phyloP scores from a whole-genome alignment of 2,113 vertebrate genomes.

The Zootoca vivipara region DNA sequence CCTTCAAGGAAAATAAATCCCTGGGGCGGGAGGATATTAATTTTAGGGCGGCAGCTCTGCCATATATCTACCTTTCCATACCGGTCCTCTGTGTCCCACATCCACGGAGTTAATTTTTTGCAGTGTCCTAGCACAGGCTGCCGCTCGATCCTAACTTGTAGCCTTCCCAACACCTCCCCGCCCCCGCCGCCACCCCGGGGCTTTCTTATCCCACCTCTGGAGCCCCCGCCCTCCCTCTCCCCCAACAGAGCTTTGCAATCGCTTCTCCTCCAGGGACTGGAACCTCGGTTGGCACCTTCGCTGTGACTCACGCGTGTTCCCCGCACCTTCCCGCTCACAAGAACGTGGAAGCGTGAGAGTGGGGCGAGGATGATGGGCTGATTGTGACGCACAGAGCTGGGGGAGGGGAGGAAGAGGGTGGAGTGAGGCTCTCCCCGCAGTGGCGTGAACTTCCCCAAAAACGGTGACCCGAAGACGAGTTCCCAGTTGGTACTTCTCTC shows the following conservation, averaged over 20 bases:
- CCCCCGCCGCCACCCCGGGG: too few species aligned
- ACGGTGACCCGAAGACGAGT: not conserved
- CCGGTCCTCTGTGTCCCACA: too few species aligned
- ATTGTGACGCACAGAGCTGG: not conserved
- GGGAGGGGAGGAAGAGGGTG: not conserved
- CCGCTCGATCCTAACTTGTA: not conserved
- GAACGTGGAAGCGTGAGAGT: too few species aligned
- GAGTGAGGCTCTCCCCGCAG: not conserved
- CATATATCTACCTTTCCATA: too few species aligned
- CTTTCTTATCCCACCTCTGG: not conserved
- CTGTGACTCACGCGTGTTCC: not conserved
- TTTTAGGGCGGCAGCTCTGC: not conserved
- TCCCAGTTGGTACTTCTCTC: not conserved
- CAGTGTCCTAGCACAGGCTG: not conserved
- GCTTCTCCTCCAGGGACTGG: not conserved
- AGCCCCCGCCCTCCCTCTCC: not conserved
- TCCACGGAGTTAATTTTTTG: not conserved
- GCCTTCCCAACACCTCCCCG: too few species aligned
- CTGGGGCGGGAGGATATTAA: not conserved
- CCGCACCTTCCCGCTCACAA: not conserved
- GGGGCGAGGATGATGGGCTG: not conserved
- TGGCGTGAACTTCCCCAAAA: not conserved
- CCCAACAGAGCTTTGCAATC: too few species aligned
- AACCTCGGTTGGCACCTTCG: not conserved
- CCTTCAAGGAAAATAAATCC: not conserved